Percentiles rank a stretch among this genome's conserved stretches.
phyloP scores from a whole-genome alignment of 2,888 invertebrate genomes.

The Unio delphinus region DNA sequence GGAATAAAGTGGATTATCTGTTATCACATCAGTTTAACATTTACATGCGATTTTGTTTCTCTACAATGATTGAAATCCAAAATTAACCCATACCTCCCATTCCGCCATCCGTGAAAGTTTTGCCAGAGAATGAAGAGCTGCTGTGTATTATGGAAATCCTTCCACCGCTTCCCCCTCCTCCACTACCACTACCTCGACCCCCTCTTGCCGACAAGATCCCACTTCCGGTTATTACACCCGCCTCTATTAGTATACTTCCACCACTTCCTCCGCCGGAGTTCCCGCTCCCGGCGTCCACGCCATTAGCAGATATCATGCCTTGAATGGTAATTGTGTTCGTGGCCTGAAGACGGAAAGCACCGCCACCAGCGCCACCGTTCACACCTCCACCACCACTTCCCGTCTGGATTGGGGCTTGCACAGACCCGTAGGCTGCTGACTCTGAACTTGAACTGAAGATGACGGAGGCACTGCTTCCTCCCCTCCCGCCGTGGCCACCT shows the following conservation, averaged over 20 bases:
- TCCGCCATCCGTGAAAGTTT: constrained; percentile 40
- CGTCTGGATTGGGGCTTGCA: constrained; percentile 10
- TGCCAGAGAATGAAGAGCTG: constrained; percentile 21
- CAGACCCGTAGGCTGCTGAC: constrained; percentile 33
- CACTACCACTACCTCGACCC: constrained; percentile 32
- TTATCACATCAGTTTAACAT: too few relatives aligned
- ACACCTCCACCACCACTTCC: constrained; percentile 46
- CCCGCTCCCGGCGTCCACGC: constrained; percentile 18
- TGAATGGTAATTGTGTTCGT: constrained; percentile 27
- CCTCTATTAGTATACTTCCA: constrained; percentile 36
- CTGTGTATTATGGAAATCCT: constrained; percentile 27
- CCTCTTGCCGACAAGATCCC: constrained; percentile 44
- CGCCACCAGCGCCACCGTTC: constrained; percentile 42
- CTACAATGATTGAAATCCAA: neutral
- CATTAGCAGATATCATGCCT: constrained; percentile 52
- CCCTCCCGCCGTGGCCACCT: constrained; percentile 52
- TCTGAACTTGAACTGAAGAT: constrained; percentile 24
- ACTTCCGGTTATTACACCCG: constrained; percentile 25
- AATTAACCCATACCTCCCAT: constrained; percentile 24
- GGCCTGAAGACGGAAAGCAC: constrained; percentile 29
- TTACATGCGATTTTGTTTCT: neutral
- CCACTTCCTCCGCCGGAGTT: constrained; percentile 51
- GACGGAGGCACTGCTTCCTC: constrained; percentile 31
- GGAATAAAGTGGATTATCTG: too few relatives aligned
- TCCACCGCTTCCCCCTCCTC: constrained; percentile 50